Base-by-base conservation (phyloP, 2,113 vertebrate species). In the Odontophorus gujanensis region DNA sequence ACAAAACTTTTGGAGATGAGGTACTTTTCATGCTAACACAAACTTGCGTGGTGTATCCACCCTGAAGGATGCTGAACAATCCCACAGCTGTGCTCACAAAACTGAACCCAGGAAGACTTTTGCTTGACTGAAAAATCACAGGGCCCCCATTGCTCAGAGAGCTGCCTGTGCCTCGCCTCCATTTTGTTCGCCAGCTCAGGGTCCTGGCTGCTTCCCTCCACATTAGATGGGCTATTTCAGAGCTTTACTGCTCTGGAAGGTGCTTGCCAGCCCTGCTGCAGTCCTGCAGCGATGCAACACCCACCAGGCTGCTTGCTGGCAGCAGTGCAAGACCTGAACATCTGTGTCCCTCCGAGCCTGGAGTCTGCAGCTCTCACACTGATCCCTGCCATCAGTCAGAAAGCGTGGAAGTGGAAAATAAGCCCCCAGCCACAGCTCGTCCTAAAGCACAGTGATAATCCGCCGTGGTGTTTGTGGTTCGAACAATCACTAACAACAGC, bases 161-260 rank as follows among this genome's bases (percentile, higher is more conserved):
- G 47, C 50, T 86, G 32, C 61, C 50, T 0, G 0, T 43, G 8
- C 2, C 11, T 73, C 15, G 18, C n/a, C 0, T 0, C 0, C 4
- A 30, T 40, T 73, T 34, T 34, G 0, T 3, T 6, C 26, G 26
- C 2, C 36, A n/a, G 59, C 17, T 47, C 67, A 4, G 32, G 45
- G 34, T 30, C 86, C 62, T 32, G 58, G 45, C 8, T 24, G 1
- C 48, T 34, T 78, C 10, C 68, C 42, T 26, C 2, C 11, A 61
- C 47, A 34, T 66, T 7, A 3, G 68, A 65, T 32, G 47, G 72
- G 65, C 55, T 45, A 5, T 10, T n/a, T 3, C 53, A 42, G 40
- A 58, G 50, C 58, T 36, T 40, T 25, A 1, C 19, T 53, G n/a
- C 26, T 50, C 58, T 8, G 59, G 2, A 34, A 83, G 26, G 34